Evolutionary conservation across 1,140 invertebrate genomes (phyloP).

Genomic region (Acromyrmex heyeri): DNA sequence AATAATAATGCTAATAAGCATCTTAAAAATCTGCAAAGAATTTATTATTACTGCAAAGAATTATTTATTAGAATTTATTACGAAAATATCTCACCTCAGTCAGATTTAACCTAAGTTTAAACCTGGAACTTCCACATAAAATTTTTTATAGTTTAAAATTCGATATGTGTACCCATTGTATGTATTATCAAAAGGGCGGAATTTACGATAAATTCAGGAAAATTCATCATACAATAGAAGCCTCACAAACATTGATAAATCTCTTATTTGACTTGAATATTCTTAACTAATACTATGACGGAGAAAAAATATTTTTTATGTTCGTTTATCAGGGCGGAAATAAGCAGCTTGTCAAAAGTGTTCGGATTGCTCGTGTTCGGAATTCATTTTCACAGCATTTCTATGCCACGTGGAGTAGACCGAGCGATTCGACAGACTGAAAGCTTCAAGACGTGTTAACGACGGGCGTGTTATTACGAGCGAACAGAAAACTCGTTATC

Average conservation of each 20-base stretch:
- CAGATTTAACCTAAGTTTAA: no score
- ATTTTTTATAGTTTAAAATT: no score
- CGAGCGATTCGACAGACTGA: slow-evolving; percentile 24
- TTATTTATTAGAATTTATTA: no score
- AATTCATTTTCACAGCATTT: slow-evolving; percentile 43
- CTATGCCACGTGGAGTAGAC: slow-evolving; percentile 15
- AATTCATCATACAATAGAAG: no score
- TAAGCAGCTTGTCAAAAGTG: not conserved
- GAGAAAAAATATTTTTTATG: not conserved
- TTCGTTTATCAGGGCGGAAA: not conserved
- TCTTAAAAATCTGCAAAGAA: no score
- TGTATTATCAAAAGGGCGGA: no score
- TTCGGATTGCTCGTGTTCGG: slow-evolving; percentile 9
- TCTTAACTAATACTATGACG: not conserved
- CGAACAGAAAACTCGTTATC: slow-evolving; percentile 55
- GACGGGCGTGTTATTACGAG: slow-evolving; percentile 48
- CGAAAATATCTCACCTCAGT: no score
- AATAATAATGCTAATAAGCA: no score
- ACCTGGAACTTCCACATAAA: no score
- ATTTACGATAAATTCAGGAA: no score
- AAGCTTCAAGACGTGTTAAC: slow-evolving; percentile 17
- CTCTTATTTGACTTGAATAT: not conserved
- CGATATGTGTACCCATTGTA: no score
- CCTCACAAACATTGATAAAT: not conserved
- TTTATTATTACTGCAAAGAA: no score